phyloP scores from a whole-genome alignment of 92 coral and sea anemone genomes.

The Phenganax stokvisi region DNA sequence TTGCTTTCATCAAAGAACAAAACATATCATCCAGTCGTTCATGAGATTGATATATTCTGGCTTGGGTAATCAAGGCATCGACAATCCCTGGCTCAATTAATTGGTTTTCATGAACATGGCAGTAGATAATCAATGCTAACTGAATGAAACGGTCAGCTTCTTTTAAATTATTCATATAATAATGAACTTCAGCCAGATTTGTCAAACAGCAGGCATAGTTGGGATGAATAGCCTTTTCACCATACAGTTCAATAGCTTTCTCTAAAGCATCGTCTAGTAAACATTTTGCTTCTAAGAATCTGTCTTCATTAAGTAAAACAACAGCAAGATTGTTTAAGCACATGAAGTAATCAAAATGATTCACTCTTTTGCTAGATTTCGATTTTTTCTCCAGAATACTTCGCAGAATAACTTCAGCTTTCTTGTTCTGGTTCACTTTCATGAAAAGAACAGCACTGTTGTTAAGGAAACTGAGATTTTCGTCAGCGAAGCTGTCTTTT shows the following conservation, averaged over 20 bases:
- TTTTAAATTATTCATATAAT: slow-evolving; percentile 7
- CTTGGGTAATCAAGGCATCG: slow-evolving; percentile 21
- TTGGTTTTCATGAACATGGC: background rate
- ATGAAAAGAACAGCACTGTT: too few species aligned
- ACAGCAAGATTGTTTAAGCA: too few species aligned
- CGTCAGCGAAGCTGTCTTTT: too few species aligned
- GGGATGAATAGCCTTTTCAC: slow-evolving; percentile 33
- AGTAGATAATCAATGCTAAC: slow-evolving; percentile 2
- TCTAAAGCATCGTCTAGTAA: slow-evolving; percentile 3
- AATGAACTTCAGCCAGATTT: slow-evolving; percentile 17
- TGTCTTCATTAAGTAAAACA: too few species aligned
- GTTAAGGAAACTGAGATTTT: too few species aligned
- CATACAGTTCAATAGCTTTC: slow-evolving; percentile 25
- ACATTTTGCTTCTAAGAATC: too few species aligned
- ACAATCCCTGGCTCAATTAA: slow-evolving; percentile 20
- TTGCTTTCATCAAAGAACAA: slow-evolving; percentile 2
- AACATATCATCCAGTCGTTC: slow-evolving; percentile 17
- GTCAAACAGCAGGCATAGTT: slow-evolving; percentile 26
- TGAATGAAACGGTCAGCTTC: slow-evolving; percentile 26
- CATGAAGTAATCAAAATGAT: too few species aligned
- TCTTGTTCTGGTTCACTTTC: too few species aligned
- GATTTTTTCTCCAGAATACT: too few species aligned
- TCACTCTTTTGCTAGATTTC: too few species aligned
- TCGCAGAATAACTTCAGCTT: too few species aligned
- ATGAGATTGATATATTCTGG: slow-evolving; percentile 5